Base-by-base conservation (phyloP, 2,113 vertebrate genomes). In the Ochotona princeps region DNA sequence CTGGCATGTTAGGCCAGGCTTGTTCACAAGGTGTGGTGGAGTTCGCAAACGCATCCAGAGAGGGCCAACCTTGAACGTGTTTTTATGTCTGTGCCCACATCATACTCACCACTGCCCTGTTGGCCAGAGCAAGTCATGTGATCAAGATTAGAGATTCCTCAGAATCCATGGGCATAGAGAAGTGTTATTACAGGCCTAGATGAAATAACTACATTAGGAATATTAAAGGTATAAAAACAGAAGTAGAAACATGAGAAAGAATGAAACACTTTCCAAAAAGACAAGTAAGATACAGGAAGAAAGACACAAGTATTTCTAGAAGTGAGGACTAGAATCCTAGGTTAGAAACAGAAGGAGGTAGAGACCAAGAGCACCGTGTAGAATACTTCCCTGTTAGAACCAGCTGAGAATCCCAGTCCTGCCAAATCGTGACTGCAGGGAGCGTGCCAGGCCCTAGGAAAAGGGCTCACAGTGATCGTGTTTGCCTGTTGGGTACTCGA, bases 131-230 rank as follows among this genome's bases (percentile, higher is more conserved):
- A 90, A 67, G n/a, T 72, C 61, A 84, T 17, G 21, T 81, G 25
- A 7, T 30, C 20, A 82, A 63, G 32, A 63, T 13, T 13, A 92
- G 65, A 4, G 5, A 63, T 83, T 38, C n/a, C 65, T 93, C 63
- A 1, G 9, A 63, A 63, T 51, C n/a, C 47, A 21, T 66, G 51
- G n/a, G 61, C 79, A 23, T 38, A 38, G 23, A 90, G 57, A 95
- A 70, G 49, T 88, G 72, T 84, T 72, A 44, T 61, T 92, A 23
- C 2, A 21, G 0, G 65, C 73, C 38, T 49, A 28, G 86, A 89
- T 66, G 30, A 83, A 80, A 87, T 93, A 91, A 67, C 26, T 95
- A 47, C 32, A 28, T 5, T 91, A 35, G 57, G 84, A 75, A 57
- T 44, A 32, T 78, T 93, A 66, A 89, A 93, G 54, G 85, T 32